phyloP scores from a whole-genome alignment of 2,113 vertebrate species.

The Onychorhynchus coronatus region DNA sequence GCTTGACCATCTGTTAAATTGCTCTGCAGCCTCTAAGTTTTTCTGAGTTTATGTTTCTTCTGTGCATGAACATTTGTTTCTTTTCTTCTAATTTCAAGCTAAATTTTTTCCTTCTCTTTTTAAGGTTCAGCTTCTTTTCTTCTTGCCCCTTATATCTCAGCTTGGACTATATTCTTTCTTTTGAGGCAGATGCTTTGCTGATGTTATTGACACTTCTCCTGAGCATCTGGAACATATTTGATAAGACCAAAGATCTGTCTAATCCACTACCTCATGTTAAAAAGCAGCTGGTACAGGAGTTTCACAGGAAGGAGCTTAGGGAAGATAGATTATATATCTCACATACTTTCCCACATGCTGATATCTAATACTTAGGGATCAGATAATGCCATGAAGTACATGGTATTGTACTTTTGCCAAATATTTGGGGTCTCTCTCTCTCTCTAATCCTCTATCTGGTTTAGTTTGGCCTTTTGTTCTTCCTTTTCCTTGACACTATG shows the following conservation, averaged over 20 bases:
- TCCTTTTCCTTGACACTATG: background rate
- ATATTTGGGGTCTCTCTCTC: constrained; percentile 14
- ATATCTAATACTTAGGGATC: constrained; percentile 48
- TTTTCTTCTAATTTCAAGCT: background rate
- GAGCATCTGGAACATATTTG: constrained; percentile 39
- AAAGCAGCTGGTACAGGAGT: constrained; percentile 55
- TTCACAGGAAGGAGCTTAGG: constrained; percentile 36
- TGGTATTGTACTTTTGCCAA: constrained; percentile 43
- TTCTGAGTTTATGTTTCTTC: background rate
- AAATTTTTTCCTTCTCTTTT: background rate
- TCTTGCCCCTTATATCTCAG: background rate
- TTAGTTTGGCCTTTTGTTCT: constrained; percentile 27
- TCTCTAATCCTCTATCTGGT: constrained; percentile 36
- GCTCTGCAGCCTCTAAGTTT: background rate
- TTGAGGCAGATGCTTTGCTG: constrained; percentile 38
- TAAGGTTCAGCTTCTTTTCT: background rate
- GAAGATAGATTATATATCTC: constrained; percentile 52
- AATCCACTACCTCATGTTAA: constrained; percentile 40
- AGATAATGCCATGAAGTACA: constrained; percentile 36
- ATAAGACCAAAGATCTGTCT: constrained; percentile 45
- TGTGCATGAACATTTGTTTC: background rate
- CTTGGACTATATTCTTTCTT: background rate
- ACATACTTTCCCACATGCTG: constrained; percentile 56
- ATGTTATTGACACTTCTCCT: constrained; percentile 39
- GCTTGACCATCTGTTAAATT: background rate